Evolutionary conservation across 1,140 invertebrate species (phyloP), one percentile per base, ranked within the genome.

Genomic region (Chironomus striatipennis): DNA sequence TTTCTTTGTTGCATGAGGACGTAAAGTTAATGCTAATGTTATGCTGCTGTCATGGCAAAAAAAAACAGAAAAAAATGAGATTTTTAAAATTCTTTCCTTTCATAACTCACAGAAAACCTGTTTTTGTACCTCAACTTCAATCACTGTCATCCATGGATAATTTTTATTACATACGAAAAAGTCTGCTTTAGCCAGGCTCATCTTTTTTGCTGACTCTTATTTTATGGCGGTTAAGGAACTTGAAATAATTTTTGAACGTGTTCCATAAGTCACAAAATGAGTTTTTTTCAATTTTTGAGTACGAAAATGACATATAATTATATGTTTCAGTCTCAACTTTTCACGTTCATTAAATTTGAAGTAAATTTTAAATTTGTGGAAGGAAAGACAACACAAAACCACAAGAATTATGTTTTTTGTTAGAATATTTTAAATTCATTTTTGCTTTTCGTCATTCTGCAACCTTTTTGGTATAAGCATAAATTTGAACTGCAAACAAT

Each of bases 231-330:
- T 34, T 34, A 5, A 34, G 24, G 24, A 1, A 12, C 12, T 15
- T n/a, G 15, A 57, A 57, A 57, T n/a, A 57, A 1, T 5, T 57
- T n/a, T 57, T n/a, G 8, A 57, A 57, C 47, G 47, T 57, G 47
- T 57, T 57, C 47, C 47, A 57, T 57, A 57, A 57, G 47, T 57
- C 47, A 57, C 47, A 57, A 57, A 57, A 57, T 57, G 12, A 57
- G 47, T n/a, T 57, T 57, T 57, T 57, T 57, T 57, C 47, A 57
- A 57, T 57, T 57, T 57, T 57, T 57, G 24, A 2, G 24, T 57
- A 57, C n/a, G 47, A 57, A 57, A 57, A 57, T 57, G 47, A 57
- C 47, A 57, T 57, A 57, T 57, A 57, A 57, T 57, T 57, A 57
- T n/a, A 57, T 57, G 47, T 57, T 57, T n/a, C 47, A n/a, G 47